Evolutionary conservation across 1,140 invertebrate genomes (phyloP).

Genomic region (Coelopa frigida): DNA sequence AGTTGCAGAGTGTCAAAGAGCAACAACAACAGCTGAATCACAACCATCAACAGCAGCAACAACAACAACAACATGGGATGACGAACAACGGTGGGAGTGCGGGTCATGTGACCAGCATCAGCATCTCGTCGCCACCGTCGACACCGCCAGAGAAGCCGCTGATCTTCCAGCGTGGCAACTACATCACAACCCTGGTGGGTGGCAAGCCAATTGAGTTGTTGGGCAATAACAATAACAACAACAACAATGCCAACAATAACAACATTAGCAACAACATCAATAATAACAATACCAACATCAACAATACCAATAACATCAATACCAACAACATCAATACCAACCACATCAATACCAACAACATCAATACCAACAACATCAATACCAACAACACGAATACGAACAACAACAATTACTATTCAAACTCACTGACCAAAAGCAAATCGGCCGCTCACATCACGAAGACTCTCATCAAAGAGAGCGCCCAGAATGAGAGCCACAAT

Average conservation of each 20-base stretch:
- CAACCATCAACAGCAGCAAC: conserved; percentile 8
- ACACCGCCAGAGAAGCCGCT: conserved; percentile 36
- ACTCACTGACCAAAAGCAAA: conserved; percentile 12
- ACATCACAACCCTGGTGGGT: conserved; percentile 43
- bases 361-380: conserved; percentile 3
- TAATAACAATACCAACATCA: neutral
- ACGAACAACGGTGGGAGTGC: conserved; percentile 13
- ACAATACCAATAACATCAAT: conserved; percentile 12
- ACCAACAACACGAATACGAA: conserved; percentile 10
- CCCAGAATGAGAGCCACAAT: conserved; percentile 22
- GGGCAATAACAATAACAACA: conserved; percentile 22
- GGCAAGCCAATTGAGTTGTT: conserved; percentile 39
- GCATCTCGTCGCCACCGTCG: conserved; percentile 36
- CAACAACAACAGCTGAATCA: conserved; percentile 11
- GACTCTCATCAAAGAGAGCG: conserved; percentile 41
- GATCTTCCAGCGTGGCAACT: conserved; percentile 41
- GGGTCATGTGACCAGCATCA: conserved; percentile 42
- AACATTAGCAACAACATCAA: conserved; percentile 13
- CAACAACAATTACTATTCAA: conserved; percentile 2
- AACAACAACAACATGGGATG: conserved; percentile 13
- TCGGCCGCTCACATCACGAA: conserved; percentile 30
- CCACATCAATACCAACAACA: conserved; percentile 12
- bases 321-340: no score
- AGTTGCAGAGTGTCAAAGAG: conserved; percentile 50
- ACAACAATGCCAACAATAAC: conserved; percentile 14